A percentile compares a stretch with the other conserved stretches of the same genome.
phyloP scores from a whole-genome alignment of 2,113 vertebrate species.

The Pachyramphus minor region DNA sequence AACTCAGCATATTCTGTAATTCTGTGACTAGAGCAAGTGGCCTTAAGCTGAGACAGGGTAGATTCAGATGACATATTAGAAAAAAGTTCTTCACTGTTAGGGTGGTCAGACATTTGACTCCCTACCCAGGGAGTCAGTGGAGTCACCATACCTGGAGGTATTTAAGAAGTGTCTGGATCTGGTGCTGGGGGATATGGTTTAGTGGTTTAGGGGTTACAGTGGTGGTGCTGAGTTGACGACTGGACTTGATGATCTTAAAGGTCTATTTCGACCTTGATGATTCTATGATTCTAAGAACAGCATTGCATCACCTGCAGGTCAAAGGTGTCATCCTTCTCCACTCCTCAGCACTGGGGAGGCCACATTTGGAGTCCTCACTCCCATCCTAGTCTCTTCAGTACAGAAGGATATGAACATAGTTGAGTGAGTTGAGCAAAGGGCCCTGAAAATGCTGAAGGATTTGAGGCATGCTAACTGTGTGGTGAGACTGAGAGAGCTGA shows the following conservation, averaged over 20 bases:
- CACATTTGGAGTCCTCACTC: background rate
- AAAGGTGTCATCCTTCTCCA: background rate
- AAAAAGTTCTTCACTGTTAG: background rate
- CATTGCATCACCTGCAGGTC: background rate
- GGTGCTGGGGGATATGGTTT: background rate
- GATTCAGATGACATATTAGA: background rate
- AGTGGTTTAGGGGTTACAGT: background rate
- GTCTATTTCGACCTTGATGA: background rate
- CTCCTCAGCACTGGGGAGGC: background rate
- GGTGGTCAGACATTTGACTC: background rate
- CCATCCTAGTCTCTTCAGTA: background rate
- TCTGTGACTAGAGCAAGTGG: background rate
- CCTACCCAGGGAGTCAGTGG: too few relatives aligned
- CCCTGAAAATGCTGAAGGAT: background rate
- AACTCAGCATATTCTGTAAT: background rate
- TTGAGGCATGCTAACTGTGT: background rate
- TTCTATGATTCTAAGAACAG: background rate
- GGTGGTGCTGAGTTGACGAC: background rate
- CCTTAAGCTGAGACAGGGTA: accelerated
- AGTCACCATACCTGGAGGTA: background rate
- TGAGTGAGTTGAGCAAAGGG: background rate
- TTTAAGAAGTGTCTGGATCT: background rate
- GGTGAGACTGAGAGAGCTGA: background rate
- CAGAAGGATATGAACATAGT: background rate
- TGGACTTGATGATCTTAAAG: background rate